Conservation (phyloP, 23 tunicate genomes). For the Botrylloides violaceus region DNA sequence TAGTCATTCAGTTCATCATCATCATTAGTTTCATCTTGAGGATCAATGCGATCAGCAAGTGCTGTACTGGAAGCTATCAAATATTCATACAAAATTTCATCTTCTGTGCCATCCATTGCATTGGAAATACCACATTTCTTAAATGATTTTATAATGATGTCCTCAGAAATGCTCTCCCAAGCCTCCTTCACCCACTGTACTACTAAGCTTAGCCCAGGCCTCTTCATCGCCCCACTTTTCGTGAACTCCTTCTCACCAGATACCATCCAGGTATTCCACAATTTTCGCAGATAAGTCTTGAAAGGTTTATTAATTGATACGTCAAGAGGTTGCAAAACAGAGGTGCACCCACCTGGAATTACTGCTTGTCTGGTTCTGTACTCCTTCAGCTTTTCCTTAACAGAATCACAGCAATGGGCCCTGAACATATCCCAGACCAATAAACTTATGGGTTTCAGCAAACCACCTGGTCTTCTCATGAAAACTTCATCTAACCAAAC, state of each 20-base stretch:
- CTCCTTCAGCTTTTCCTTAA: slow-evolving; percentile 23
- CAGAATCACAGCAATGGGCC: slow-evolving; percentile 29
- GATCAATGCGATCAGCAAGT: too few species aligned
- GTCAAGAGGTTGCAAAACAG: slow-evolving; percentile 41
- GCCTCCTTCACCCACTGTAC: slow-evolving; percentile 22
- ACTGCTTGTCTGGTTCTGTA: slow-evolving; percentile 29
- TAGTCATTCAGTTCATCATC: too few species aligned
- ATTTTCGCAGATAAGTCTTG: too few species aligned
- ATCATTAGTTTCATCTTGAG: too few species aligned
- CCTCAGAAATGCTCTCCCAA: too few species aligned
- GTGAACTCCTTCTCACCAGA: too few species aligned
- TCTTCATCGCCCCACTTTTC: background rate
- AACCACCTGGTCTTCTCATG: slow-evolving; percentile 6
- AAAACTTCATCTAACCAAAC: slow-evolving; percentile 23
- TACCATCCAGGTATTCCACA: background rate
- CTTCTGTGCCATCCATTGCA: too few species aligned
- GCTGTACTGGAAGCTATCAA: too few species aligned
- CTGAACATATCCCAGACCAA: slow-evolving; percentile 34
- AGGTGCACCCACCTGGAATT: slow-evolving; percentile 49
- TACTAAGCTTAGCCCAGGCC: background rate
- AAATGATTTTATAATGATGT: too few species aligned
- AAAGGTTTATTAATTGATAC: slow-evolving; percentile 36
- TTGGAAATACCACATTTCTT: too few species aligned
- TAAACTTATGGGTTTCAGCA: slow-evolving; percentile 21
- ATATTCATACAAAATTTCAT: too few species aligned